Conservation (phyloP, 1,140 invertebrate genomes). For the Drosophila grimshawi region DNA sequence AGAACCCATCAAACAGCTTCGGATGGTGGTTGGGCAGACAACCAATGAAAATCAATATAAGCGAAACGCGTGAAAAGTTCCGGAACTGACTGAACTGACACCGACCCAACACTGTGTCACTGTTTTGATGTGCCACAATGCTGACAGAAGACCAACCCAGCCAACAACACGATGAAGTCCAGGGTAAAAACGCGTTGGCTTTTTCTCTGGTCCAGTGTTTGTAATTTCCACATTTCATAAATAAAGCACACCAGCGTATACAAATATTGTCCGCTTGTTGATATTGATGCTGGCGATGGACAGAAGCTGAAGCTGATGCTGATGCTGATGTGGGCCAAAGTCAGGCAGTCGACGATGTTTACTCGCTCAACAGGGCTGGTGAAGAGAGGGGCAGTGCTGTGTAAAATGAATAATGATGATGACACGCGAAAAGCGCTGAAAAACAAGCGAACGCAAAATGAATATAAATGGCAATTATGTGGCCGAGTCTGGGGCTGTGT, state of each 20-base stretch:
- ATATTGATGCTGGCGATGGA: slow-evolving; percentile 62
- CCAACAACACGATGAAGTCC: slow-evolving; percentile 63
- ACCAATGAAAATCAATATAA: slow-evolving; percentile 73
- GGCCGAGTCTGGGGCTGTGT: slow-evolving; percentile 14
- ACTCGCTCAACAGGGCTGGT: slow-evolving; percentile 6
- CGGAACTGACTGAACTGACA: slow-evolving; percentile 46
- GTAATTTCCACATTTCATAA: slow-evolving; percentile 82
- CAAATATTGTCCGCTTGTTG: slow-evolving; percentile 80
- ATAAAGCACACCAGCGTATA: slow-evolving; percentile 62
- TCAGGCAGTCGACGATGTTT: slow-evolving; percentile 44
- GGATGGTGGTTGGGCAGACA: not conserved
- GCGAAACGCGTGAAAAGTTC: slow-evolving; percentile 71
- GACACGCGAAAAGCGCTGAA: slow-evolving; percentile 66
- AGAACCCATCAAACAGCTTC: slow-evolving; percentile 26
- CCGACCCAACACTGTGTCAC: slow-evolving; percentile 45
- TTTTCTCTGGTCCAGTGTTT: slow-evolving; percentile 30
- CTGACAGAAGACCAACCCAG: slow-evolving; percentile 10
- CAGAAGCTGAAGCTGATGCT: slow-evolving; percentile 1
- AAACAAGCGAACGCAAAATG: slow-evolving; percentile 65
- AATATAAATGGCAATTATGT: slow-evolving; percentile 81
- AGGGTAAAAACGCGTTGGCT: slow-evolving; percentile 44
- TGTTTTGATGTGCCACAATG: slow-evolving; percentile 30
- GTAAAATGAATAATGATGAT: slow-evolving; percentile 80
- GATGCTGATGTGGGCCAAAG: slow-evolving; percentile 48
- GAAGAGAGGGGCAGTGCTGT: not conserved